Percentiles rank a stretch among this genome's conserved stretches.
phyloP scores from a whole-genome alignment of 1,140 invertebrate species.

The Sinella curviseta region DNA sequence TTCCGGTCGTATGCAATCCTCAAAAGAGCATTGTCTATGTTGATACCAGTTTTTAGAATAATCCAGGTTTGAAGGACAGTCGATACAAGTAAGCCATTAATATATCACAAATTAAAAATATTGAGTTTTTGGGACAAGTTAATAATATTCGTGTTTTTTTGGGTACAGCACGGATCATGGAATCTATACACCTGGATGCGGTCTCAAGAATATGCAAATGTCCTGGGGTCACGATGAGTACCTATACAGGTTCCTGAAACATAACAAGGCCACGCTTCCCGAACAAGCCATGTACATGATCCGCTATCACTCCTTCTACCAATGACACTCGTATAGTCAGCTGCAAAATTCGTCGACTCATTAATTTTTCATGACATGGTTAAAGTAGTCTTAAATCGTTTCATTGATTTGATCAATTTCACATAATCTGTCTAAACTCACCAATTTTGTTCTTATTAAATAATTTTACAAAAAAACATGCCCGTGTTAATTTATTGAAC shows the following conservation, averaged over 20 bases:
- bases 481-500: no score
- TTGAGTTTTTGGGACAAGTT: neutral
- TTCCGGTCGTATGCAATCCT: conserved; percentile 88
- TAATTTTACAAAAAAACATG: no score
- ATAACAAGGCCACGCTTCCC: conserved; percentile 79
- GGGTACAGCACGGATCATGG: conserved; percentile 84
- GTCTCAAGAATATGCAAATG: conserved; percentile 82
- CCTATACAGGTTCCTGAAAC: conserved; percentile 77
- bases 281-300: conserved; percentile 79
- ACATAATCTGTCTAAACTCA: no score
- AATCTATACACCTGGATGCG: conserved; percentile 86
- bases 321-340: conserved; percentile 85
- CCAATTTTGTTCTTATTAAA: no score
- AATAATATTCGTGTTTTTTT: conserved; percentile 12
- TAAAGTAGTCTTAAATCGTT: no score
- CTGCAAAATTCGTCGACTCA: conserved; percentile 69
- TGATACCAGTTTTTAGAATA: conserved; percentile 75
- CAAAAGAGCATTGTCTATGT: conserved; percentile 84
- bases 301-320: conserved; percentile 91
- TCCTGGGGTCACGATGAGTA: conserved; percentile 99
- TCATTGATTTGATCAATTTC: no score
- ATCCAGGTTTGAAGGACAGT: conserved; percentile 78
- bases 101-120: neutral
- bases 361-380: no score
- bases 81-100: conserved; percentile 71